Evolutionary conservation across 2,113 vertebrate genomes (phyloP).

Genomic region (Vireo altiloquus): DNA sequence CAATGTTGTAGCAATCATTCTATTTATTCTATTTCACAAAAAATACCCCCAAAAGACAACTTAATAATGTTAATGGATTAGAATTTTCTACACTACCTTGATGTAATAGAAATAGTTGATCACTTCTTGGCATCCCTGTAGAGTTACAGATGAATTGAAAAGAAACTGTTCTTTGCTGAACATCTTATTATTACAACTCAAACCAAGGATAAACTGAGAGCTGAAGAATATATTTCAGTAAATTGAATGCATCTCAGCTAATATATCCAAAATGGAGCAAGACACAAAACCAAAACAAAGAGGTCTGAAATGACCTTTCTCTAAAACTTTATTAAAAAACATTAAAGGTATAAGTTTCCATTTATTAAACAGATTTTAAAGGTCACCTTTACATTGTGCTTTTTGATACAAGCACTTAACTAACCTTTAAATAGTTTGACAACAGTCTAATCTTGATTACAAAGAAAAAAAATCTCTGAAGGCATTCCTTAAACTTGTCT

Average conservation of each 20-base stretch:
- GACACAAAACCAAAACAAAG: background rate
- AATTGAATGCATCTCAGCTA: background rate
- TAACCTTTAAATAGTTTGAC: background rate
- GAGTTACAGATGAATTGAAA: background rate
- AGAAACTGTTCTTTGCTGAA: background rate
- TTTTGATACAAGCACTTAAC: background rate
- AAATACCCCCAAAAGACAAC: no score
- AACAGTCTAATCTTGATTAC: background rate
- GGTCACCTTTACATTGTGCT: background rate
- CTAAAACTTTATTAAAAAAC: background rate
- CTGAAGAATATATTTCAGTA: background rate
- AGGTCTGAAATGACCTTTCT: background rate
- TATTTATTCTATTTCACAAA: background rate
- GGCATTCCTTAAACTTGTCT: background rate
- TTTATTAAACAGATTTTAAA: background rate
- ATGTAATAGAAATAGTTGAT: background rate
- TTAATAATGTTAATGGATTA: background rate
- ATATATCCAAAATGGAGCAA: background rate
- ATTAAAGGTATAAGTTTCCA: background rate
- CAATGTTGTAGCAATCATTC: background rate
- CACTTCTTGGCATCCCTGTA: background rate
- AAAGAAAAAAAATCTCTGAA: background rate
- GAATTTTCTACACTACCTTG: background rate
- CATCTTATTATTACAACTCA: background rate
- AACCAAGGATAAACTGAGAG: background rate